Percentiles rank a stretch among this genome's conserved stretches.
Conservation (phyloP, 2,113 vertebrate genomes). For the Plecotus auritus region DNA sequence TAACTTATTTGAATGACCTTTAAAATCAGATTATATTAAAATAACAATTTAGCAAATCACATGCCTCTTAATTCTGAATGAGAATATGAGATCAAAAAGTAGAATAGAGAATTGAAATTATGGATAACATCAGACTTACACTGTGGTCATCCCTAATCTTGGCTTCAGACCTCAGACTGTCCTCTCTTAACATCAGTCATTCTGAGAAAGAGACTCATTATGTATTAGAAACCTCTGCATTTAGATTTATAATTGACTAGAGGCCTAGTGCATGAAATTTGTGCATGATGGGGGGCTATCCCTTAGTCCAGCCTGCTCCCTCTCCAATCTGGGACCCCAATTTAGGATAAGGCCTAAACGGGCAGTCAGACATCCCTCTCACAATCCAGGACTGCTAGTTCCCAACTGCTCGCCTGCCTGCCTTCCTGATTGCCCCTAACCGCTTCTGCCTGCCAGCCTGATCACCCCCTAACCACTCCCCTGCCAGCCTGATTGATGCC, state of each 20-base stretch:
- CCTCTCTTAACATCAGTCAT: not conserved
- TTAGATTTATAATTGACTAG: not conserved
- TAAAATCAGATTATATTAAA: not conserved
- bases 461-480: too few species aligned
- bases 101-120: not conserved
- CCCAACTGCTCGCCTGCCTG: too few species aligned
- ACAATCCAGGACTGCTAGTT: too few species aligned
- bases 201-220: not conserved
- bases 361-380: too few species aligned
- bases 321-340: too few species aligned
- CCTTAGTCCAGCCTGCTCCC: too few species aligned
- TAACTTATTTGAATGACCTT: not conserved
- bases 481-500: too few species aligned
- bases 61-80: not conserved
- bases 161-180: not conserved
- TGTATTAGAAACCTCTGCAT: not conserved
- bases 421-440: too few species aligned
- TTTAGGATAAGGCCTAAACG: too few species aligned
- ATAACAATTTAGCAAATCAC: not conserved
- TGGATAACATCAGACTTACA: not conserved
- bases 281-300: too few species aligned
- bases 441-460: too few species aligned
- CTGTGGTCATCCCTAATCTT: not conserved
- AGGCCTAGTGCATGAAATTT: too few species aligned
- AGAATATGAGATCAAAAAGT: not conserved